phyloP scores from a whole-genome alignment of 2,888 invertebrate genomes.

The Charanyca ferruginea region DNA sequence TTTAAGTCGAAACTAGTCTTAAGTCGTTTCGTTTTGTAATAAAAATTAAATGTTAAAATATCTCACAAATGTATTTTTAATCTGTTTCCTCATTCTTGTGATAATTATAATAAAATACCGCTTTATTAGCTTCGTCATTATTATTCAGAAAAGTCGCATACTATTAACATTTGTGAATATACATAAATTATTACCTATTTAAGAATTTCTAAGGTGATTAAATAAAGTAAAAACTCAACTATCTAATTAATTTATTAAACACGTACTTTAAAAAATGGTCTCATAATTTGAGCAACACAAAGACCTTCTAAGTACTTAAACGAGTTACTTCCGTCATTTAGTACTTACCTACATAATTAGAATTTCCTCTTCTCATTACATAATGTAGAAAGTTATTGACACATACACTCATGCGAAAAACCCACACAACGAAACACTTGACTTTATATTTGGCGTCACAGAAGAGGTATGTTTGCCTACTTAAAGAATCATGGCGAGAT shows the following conservation, averaged over 20 bases:
- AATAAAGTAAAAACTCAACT: constrained; percentile 9
- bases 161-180: constrained; percentile 19
- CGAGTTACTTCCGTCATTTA: constrained; percentile 50
- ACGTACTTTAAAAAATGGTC: not conserved
- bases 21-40: constrained; percentile 86
- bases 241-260: not conserved
- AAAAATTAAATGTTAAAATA: constrained; percentile 71
- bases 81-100: constrained; percentile 42
- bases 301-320: constrained; percentile 29
- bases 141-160: constrained; percentile 20
- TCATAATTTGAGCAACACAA: constrained; percentile 12
- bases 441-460: constrained; percentile 2
- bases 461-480: too few species aligned
- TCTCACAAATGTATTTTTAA: constrained; percentile 55
- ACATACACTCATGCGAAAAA: constrained; percentile 22
- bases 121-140: constrained; percentile 3
- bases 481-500: too few species aligned
- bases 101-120: constrained; percentile 35
- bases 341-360: constrained; percentile 35
- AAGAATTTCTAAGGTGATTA: constrained; percentile 12
- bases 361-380: constrained; percentile 57
- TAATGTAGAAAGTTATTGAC: constrained; percentile 61
- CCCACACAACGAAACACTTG: constrained; percentile 22
- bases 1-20: constrained; percentile 78
- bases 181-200: not conserved